Evolutionary conservation across 37 sponge, comb jelly and placozoan genomes (phyloP), one percentile per base, ranked within the genome.

Genomic region (Corticium candelabrum): DNA sequence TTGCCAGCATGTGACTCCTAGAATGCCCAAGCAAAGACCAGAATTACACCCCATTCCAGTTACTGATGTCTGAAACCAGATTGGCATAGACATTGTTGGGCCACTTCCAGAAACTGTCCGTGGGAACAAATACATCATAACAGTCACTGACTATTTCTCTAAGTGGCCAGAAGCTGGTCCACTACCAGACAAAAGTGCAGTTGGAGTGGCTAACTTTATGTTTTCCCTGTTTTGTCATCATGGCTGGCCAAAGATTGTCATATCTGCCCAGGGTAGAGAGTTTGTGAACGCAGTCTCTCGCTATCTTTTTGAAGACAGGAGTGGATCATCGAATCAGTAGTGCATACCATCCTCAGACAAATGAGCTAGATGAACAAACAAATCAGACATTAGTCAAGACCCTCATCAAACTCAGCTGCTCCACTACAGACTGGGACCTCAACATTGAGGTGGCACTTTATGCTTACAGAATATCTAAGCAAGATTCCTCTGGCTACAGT

Each of bases 41-140:
- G 82, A 82, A 62, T 69, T 82, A 30, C 82, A 82, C 40, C 82
- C 82, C 31, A 57, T 82, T 37, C 82, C 82, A 31, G 68, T 75
- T 15, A 67, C 30, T 5, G 72, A 70, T 70, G 72, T 70, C 34
- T 62, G 68, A 41, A 76, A 68, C 32, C 76, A 76, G 7, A 76
- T 77, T 33, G 69, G 76, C 38, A 82, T 76, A 69, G 68, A 40
- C 37, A 69, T 69, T 35, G 38, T 37, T 32, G n/a, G n/a, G n/a
- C 71, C 30, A 37, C 40, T 78, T 38, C 68, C 79, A 68, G 79
- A 34, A 15, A 78, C 36, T 11, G 27, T 5, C 3, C 32, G 40
- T 5, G 80, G 80, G 30, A n/a, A n/a, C n/a, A n/a, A n/a, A n/a
- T n/a, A n/a, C n/a, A n/a, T n/a, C n/a, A n/a, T n/a, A n/a, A n/a